Conservation (phyloP, 2,888 invertebrate species). For the Bhutanitis thaidina region DNA sequence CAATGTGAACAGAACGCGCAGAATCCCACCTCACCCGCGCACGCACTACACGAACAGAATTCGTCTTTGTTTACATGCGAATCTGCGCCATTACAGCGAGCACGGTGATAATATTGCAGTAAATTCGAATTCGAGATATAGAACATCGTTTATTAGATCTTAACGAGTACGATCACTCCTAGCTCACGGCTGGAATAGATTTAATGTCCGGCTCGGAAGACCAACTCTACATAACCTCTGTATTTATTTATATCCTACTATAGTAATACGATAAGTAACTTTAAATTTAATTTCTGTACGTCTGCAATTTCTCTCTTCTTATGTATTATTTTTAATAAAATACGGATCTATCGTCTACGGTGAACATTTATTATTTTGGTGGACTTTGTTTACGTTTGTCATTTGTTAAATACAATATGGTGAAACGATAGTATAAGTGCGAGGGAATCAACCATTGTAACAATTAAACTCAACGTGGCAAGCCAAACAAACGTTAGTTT, state of each 20-base stretch:
- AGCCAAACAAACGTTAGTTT: no score
- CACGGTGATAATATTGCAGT: conserved; percentile 10
- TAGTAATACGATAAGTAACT: no score
- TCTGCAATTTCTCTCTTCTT: no score
- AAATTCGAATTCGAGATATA: conserved; percentile 7
- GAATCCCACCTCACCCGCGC: conserved; percentile 11
- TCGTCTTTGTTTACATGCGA: conserved; percentile 18
- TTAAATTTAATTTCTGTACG: no score
- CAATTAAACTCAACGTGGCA: no score
- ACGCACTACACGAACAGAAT: conserved; percentile 18
- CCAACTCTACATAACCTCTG: neutral
- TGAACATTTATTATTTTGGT: no score
- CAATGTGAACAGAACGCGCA: conserved; percentile 18
- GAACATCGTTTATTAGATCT: conserved; percentile 18
- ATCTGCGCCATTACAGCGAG: conserved; percentile 7
- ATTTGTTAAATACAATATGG: no score
- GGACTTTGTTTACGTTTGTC: no score
- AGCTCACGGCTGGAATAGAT: conserved; percentile 2
- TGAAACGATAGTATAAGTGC: no score
- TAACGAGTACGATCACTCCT: conserved; percentile 7
- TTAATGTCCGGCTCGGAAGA: conserved; percentile 5
- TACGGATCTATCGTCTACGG: no score
- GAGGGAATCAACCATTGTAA: no score
- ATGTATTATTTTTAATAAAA: no score
- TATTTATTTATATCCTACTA: neutral